Percentiles rank a stretch among this genome's conserved stretches.
Evolutionary conservation across 1,140 invertebrate genomes (phyloP).

Genomic region (Centruroides sculpturatus): DNA sequence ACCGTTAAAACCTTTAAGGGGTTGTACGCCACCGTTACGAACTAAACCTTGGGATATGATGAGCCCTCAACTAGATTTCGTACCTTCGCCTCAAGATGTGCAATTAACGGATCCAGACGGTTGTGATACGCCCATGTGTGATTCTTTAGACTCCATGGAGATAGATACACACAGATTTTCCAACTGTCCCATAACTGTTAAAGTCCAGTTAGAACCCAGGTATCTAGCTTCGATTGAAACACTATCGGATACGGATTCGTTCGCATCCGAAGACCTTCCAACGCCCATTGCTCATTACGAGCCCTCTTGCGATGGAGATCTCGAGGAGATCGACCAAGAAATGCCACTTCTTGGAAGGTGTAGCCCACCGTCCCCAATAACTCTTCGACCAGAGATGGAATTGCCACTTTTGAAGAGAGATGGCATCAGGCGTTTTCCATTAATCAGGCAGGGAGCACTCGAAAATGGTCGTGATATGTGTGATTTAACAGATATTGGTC

Average conservation of each 20-base stretch:
- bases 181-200: constrained; percentile 8
- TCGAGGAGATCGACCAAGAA: constrained; percentile 7
- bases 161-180: constrained; percentile 4
- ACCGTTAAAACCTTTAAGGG: neutral
- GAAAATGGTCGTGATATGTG: constrained; percentile 5
- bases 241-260: constrained; percentile 17
- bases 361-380: constrained; percentile 10
- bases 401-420: constrained; percentile 12
- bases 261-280: constrained; percentile 1
- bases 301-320: constrained; percentile 1
- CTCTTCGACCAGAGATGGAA: constrained; percentile 8
- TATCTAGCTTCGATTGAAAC: constrained; percentile 22
- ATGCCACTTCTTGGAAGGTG: constrained; percentile 15
- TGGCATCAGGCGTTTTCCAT: constrained; percentile 9
- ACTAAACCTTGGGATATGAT: constrained; percentile 6
- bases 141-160: constrained; percentile 4
- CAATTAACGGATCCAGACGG: constrained; percentile 20
- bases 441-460: constrained; percentile 14
- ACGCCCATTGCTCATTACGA: neutral
- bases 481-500: too few relatives aligned
- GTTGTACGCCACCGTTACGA: neutral
- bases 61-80: constrained; percentile 15
- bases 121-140: constrained; percentile 13
- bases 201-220: constrained; percentile 11
- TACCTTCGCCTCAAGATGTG: constrained; percentile 19